Evolutionary conservation across 2,113 vertebrate species (phyloP).

Genomic region (Pollimyrus isidori): DNA sequence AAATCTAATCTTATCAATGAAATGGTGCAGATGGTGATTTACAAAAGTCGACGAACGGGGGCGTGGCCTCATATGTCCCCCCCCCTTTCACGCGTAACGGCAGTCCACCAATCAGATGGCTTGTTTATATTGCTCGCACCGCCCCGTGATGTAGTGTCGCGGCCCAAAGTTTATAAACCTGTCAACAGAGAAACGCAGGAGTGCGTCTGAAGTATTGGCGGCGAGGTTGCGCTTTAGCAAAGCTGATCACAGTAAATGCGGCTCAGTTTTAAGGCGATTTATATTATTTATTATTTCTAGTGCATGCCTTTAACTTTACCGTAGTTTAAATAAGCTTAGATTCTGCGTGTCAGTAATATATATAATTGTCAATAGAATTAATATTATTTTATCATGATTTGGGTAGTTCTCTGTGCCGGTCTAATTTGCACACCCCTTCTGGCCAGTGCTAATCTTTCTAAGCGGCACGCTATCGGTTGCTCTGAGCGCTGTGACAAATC

Average conservation of each 20-base stretch:
- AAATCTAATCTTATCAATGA: neutral
- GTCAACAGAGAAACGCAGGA: neutral
- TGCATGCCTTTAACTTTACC: neutral
- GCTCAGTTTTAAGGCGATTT: neutral
- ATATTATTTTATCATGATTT: conserved; percentile 19
- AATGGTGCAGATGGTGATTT: neutral
- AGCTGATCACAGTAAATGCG: neutral
- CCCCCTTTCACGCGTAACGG: conserved; percentile 30
- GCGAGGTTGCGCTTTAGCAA: neutral
- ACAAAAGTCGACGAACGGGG: neutral
- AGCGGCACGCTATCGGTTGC: conserved; percentile 48
- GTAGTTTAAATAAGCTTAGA: neutral
- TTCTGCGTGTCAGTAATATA: neutral
- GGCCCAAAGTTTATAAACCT: conserved; percentile 41
- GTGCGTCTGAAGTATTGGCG: neutral
- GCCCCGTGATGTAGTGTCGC: neutral
- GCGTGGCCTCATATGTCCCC: neutral
- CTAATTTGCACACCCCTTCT: conserved; percentile 26
- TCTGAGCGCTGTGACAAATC: conserved; percentile 69
- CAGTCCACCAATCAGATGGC: conserved; percentile 42
- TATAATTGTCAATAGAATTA: neutral
- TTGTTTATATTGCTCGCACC: conserved; percentile 40
- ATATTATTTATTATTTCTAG: neutral
- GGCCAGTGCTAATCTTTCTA: conserved; percentile 35
- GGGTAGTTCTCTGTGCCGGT: conserved; percentile 31